A percentile compares a stretch with the other conserved stretches of the same genome.
Conservation (phyloP, 2,888 invertebrate species). For the Leptothorax acervorum region DNA sequence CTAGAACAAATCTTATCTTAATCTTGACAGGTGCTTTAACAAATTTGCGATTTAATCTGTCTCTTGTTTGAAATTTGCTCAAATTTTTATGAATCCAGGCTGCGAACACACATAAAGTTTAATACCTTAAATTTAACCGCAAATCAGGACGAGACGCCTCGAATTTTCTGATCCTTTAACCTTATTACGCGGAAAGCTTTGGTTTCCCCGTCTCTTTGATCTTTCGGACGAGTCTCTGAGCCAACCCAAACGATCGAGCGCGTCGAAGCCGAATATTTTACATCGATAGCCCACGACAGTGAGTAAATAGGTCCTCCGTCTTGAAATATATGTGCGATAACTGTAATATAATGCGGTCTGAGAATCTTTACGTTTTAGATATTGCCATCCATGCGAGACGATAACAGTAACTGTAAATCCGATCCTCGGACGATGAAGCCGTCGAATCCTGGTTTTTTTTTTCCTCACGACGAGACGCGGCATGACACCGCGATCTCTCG, state of each 20-base stretch:
- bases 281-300: constrained; percentile 60
- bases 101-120: constrained; percentile 46
- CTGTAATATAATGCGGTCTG: neutral
- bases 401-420: constrained; percentile 39
- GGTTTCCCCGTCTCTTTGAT: constrained; percentile 75
- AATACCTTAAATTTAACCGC: constrained; percentile 34
- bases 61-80: neutral
- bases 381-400: constrained; percentile 24
- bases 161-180: constrained; percentile 72
- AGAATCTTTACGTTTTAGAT: constrained; percentile 10
- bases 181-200: constrained; percentile 60
- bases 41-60: neutral
- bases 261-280: constrained; percentile 65
- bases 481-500: constrained; percentile 42
- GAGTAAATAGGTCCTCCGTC: neutral
- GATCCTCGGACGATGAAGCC: constrained; percentile 16
- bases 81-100: neutral
- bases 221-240: constrained; percentile 74
- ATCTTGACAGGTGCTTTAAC: neutral
- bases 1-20: too few species aligned
- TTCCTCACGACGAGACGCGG: neutral
- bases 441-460: neutral
- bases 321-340: neutral
- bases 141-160: constrained; percentile 53
- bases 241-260: constrained; percentile 62